Percentiles rank a stretch among this genome's conserved stretches.
Evolutionary conservation across 2,888 invertebrate genomes (phyloP).

Genomic region (Acheta domesticus): DNA sequence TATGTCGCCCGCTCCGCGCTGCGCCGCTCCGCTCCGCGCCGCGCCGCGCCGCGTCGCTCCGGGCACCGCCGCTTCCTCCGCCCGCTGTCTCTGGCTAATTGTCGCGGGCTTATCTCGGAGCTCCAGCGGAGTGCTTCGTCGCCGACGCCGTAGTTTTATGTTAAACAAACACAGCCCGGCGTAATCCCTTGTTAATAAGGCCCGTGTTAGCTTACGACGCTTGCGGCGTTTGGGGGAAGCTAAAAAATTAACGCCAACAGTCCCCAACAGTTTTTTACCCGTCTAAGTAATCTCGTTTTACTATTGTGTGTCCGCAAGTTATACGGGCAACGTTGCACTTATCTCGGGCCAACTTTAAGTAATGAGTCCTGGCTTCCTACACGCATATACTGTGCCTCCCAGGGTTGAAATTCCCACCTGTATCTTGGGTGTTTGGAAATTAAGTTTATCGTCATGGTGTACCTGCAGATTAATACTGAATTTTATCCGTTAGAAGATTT

Average conservation of each 20-base stretch:
- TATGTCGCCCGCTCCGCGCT: too few species aligned
- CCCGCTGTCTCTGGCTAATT: slow-evolving; percentile 4
- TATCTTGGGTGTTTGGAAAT: neutral
- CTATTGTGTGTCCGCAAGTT: slow-evolving; percentile 18
- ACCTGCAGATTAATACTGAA: neutral
- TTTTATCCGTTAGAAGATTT: neutral
- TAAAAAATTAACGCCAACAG: slow-evolving; percentile 18
- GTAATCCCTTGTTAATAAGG: slow-evolving; percentile 18
- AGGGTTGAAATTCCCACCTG: neutral
- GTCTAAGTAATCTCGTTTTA: slow-evolving; percentile 18
- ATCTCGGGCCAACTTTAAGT: slow-evolving; percentile 9
- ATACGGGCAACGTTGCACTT: slow-evolving; percentile 7
- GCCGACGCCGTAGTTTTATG: neutral
- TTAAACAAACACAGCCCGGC: slow-evolving; percentile 1
- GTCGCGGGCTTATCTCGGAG: neutral
- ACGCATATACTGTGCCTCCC: neutral
- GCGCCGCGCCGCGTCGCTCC: neutral
- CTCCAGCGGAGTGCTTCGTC: slow-evolving; percentile 1
- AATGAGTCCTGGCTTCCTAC: slow-evolving; percentile 5
- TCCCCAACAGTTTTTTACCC: slow-evolving; percentile 1
- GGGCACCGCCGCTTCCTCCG: neutral
- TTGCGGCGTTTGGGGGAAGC: slow-evolving; percentile 18
- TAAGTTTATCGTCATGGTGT: neutral
- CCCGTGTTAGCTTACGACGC: slow-evolving; percentile 18
- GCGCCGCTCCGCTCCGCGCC: neutral